Evolutionary conservation across 2,888 invertebrate genomes (phyloP), one percentile per base, ranked within the genome.

Genomic region (Nomada lathburiana): DNA sequence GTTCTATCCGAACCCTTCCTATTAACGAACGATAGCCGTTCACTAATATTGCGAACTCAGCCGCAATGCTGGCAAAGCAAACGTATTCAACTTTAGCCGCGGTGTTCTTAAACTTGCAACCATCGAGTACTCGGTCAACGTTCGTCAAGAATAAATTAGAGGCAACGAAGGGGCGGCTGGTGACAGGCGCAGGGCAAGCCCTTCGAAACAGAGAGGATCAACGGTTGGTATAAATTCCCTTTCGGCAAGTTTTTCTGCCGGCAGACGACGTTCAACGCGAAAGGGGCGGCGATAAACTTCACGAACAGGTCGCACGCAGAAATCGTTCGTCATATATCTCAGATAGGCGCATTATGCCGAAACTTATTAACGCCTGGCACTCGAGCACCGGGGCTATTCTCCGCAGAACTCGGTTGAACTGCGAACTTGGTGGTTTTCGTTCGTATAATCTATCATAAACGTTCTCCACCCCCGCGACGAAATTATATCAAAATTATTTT

Each of bases 231-330:
- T 90, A 90, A 89, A 89, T 88, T 87, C 83, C 53, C 85, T 82
- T 84, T 83, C 76, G 60, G 74, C 85, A 78, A 78, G 89, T 90
- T 92, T 92, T 90, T 90, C 89, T 88, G 88, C 85, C 89, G 87
- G 89, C 89, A 88, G 83, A 86, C 85, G 90, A 89, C 90, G 86
- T 89, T 88, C 88, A 89, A 93, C 92, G 91, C 88, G 92, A 88
- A 92, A 93, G 89, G 90, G 93, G 93, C 93, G 93, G 93, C 89
- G 92, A 93, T 93, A 92, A 92, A 92, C 91, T 91, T 92, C 91
- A 89, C 86, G 81, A 88, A 85, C 92, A 87, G 83, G 55, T 80
- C 76, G 77, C 78, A 76, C 82, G 80, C 89, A 82, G 84, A 70
- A 79, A 83, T 84, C 86, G 76, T 74, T 79, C 67, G 79, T 88